Evolutionary conservation across 2,888 invertebrate genomes (phyloP).

Genomic region (Mayetiola destructor): DNA sequence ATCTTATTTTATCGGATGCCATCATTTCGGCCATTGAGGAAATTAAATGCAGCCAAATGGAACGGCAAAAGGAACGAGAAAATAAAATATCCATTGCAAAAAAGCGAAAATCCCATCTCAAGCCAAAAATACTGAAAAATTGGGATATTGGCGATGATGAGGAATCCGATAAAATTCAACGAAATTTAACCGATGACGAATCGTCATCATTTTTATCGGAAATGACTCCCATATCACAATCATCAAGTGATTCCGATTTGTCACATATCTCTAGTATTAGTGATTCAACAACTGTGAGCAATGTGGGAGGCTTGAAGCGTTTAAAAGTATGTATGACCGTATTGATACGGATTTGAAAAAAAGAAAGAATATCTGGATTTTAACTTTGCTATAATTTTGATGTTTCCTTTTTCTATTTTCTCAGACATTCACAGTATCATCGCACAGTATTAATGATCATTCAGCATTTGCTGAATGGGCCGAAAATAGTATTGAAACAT

Average conservation of each 20-base stretch:
- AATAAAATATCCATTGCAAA: slow-evolving; percentile 21
- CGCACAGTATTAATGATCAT: slow-evolving; percentile 20
- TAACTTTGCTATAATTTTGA: background rate
- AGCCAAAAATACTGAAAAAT: background rate
- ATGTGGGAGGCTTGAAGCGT: background rate
- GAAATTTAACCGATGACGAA: background rate
- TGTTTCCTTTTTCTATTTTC: background rate
- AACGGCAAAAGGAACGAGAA: slow-evolving; percentile 20
- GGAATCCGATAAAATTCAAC: background rate
- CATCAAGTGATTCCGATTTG: background rate
- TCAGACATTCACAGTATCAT: slow-evolving; percentile 1
- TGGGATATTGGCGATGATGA: background rate
- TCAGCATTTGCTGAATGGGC: slow-evolving; percentile 28
- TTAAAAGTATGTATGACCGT: background rate
- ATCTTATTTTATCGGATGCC: slow-evolving; percentile 71
- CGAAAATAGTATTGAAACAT: slow-evolving; percentile 33
- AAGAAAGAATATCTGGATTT: background rate
- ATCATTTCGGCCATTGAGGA: slow-evolving; percentile 70
- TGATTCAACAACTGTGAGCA: background rate
- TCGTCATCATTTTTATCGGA: slow-evolving; percentile 2
- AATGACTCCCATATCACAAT: background rate
- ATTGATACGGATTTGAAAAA: too few species aligned
- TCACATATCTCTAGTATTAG: background rate
- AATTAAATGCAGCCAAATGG: slow-evolving; percentile 45
- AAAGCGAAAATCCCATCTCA: background rate